These are phyloP conservation scores for Characodon lateralis DNA, from an alignment of 2,797 vertebrate species.

Conservation along the genomic window DNA sequence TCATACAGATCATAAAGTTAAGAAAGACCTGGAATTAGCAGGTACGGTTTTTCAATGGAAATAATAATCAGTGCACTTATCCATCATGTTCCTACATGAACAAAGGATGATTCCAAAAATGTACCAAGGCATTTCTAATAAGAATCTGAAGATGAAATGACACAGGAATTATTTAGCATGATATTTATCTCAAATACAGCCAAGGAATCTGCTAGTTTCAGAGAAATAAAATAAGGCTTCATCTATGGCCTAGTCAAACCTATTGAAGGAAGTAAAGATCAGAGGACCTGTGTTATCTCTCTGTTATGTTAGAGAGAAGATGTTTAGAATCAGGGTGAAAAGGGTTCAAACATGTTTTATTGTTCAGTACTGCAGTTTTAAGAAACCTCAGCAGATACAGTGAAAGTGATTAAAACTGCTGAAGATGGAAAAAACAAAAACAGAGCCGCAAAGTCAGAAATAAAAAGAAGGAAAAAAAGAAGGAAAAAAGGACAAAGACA, in stretches of 20 bases:
- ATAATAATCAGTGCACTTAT: not conserved
- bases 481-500: slow-evolving; percentile 13
- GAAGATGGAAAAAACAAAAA: not conserved
- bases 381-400: not conserved
- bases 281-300: not conserved
- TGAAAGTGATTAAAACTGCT: not conserved
- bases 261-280: not conserved
- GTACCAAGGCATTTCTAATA: not conserved
- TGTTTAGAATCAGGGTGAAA: not conserved
- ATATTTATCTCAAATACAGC: not conserved
- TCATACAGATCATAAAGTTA: not conserved
- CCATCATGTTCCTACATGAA: not conserved
- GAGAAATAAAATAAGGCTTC: too few relatives aligned
- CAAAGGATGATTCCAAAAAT: not conserved
- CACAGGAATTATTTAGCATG: not conserved
- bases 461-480: not conserved
- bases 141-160: not conserved
- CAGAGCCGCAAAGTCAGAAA: not conserved
- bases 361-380: not conserved
- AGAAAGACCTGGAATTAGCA: not conserved
- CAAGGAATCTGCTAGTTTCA: too few relatives aligned
- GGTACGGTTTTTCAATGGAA: not conserved
- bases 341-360: not conserved
- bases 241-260: not conserved
- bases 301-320: not conserved